Percentiles rank a stretch among this genome's conserved stretches.
These are phyloP conservation scores for Nomada goodeniana DNA, from an alignment of 2,888 invertebrate genomes.

Conservation along the genomic window DNA sequence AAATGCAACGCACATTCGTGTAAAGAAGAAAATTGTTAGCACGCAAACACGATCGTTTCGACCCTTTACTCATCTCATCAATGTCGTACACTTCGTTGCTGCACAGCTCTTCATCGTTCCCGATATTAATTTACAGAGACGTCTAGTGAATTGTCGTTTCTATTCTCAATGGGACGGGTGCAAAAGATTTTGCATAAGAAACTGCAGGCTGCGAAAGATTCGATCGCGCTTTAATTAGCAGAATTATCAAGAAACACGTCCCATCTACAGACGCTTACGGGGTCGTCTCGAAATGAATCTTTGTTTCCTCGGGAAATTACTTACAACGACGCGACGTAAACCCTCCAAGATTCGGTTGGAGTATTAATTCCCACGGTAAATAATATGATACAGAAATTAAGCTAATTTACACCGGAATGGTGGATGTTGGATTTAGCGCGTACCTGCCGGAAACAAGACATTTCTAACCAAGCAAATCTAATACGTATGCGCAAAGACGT, in stretches of 20 bases:
- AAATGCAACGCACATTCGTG: not conserved
- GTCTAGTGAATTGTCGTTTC: not conserved
- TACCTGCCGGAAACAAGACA: constrained; percentile 7
- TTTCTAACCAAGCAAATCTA: constrained; percentile 26
- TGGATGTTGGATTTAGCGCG: constrained; percentile 30
- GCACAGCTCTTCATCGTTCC: not conserved
- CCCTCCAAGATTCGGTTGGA: too few relatives aligned
- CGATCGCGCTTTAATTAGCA: constrained; percentile 38
- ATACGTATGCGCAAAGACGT: constrained; percentile 36
- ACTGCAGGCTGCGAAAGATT: too few relatives aligned
- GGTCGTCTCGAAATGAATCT: constrained; percentile 11
- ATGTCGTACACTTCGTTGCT: not conserved
- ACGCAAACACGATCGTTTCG: not conserved
- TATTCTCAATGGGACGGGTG: not conserved
- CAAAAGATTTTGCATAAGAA: constrained; percentile 4
- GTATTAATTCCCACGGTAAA: constrained; percentile 10
- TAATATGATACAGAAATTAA: constrained; percentile 1
- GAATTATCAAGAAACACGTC: constrained; percentile 47
- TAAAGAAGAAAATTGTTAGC: not conserved
- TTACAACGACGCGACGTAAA: not conserved
- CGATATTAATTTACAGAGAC: constrained; percentile 1
- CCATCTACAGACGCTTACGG: constrained; percentile 1
- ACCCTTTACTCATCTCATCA: not conserved
- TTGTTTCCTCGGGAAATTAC: not conserved
- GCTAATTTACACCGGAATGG: constrained; percentile 35